Base-by-base conservation (phyloP, 2,113 vertebrate genomes). In the Nothocercus nigrocapillus region DNA sequence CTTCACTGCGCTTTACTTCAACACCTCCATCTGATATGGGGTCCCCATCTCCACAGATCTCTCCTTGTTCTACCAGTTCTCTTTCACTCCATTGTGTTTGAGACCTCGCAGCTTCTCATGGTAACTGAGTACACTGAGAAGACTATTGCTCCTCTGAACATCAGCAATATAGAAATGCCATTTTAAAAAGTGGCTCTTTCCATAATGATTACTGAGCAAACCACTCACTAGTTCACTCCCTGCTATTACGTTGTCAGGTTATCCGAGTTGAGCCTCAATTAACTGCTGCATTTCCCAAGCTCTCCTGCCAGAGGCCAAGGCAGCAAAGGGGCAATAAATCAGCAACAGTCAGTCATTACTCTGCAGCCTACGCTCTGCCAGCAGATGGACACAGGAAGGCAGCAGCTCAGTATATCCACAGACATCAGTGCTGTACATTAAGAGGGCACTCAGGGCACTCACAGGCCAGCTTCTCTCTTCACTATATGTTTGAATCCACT, bases 291-390 rank as follows among this genome's bases (percentile, higher is more conserved):
- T 8, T 68, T 28, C 36, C 18, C 47, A 64, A 45, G 21, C 14
- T 74, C 30, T 45, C 85, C 58, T 47, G 42, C 21, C 58, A 61
- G 24, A 76, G n/a, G n/a, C 42, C 67, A 82, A 59, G 17, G 40
- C 25, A 12, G 15, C 49, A 28, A 69, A 88, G 0, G 0, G 47
- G 32, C 36, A 68, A 64, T 18, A 13, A 68, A 61, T 0, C 30
- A 25, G 20, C 13, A 70, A 64, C 5, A 8, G n/a, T 2, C 11
- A 53, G 59, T 44, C 13, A 62, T 16, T 74, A 67, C 32, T 68
- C 1, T 1, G 38, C 32, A 44, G 38, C 16, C 54, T 32, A 28
- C 38, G 64, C 9, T 69, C 40, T 40, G 13, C 27, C 63, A 69
- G 28, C 27, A 70, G 27, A 54, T 5, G 28, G 49, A 51, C 11